Conservation (phyloP, 2,113 vertebrate species). For the Tiliqua scincoides region DNA sequence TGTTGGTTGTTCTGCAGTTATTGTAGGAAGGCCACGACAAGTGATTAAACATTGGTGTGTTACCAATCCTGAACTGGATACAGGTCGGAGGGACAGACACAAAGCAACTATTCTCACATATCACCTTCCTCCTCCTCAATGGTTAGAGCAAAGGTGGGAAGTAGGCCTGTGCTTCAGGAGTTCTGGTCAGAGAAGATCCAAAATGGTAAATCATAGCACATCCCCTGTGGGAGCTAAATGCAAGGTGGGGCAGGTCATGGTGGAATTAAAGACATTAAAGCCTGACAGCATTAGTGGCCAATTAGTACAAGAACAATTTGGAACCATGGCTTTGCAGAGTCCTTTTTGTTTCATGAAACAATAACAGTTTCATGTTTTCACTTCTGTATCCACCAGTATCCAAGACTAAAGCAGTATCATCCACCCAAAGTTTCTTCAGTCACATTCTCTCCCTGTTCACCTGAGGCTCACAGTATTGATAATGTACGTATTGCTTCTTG, state of each 20-base stretch:
- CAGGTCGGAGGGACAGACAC: background rate
- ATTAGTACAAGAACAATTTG: background rate
- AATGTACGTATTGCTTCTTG: conserved; percentile 61
- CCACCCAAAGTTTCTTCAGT: conserved; percentile 45
- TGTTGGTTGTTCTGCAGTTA: background rate
- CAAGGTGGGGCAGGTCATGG: background rate
- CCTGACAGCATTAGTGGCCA: background rate
- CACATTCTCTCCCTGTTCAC: conserved; percentile 66
- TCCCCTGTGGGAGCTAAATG: background rate
- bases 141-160: background rate
- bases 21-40: background rate
- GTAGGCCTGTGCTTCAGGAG: background rate
- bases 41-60: too few species aligned
- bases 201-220: background rate
- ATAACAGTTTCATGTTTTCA: background rate
- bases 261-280: background rate
- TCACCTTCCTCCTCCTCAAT: background rate
- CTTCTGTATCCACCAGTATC: conserved; percentile 42
- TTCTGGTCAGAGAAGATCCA: background rate
- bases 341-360: background rate
- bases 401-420: conserved; percentile 64
- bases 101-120: background rate
- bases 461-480: conserved; percentile 53
- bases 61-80: background rate
- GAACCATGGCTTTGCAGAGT: background rate